Evolutionary conservation across 2,797 vertebrate genomes (phyloP).

Genomic region (Periophthalmus magnuspinnatus): DNA sequence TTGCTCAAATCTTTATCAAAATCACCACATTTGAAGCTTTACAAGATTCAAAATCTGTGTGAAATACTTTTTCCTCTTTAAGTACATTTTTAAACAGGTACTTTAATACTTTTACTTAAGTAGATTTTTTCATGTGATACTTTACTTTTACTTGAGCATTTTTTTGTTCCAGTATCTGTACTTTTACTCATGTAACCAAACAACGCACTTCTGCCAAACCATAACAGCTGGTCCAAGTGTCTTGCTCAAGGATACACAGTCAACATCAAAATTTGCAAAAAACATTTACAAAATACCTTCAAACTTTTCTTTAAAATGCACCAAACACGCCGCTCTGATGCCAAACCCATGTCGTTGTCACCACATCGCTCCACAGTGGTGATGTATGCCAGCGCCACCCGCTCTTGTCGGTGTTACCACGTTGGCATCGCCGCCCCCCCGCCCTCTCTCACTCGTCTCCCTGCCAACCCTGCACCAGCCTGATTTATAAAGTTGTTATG

Average conservation of each 20-base stretch:
- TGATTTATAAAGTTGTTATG: conserved; percentile 81
- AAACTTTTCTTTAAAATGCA: neutral
- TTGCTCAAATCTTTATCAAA: too few relatives aligned
- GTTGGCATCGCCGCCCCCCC: conserved; percentile 47
- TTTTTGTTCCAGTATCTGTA: too few relatives aligned
- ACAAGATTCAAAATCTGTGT: too few relatives aligned
- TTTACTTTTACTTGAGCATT: too few relatives aligned
- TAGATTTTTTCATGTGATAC: too few relatives aligned
- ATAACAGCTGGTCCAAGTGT: neutral
- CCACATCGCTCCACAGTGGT: conserved; percentile 40
- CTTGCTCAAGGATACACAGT: neutral
- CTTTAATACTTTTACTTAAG: too few relatives aligned
- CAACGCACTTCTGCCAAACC: too few relatives aligned
- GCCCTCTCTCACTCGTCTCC: conserved; percentile 26
- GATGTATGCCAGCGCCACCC: conserved; percentile 64
- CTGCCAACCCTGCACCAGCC: conserved; percentile 45
- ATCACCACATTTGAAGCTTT: too few relatives aligned
- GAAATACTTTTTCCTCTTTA: too few relatives aligned
- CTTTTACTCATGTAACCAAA: too few relatives aligned
- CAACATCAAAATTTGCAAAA: neutral
- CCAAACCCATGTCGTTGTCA: conserved; percentile 51
- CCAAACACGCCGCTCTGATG: conserved; percentile 9
- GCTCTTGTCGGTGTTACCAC: conserved; percentile 63
- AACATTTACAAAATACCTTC: neutral
- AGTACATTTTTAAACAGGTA: too few relatives aligned